These are phyloP conservation scores for Eugnorisma glareosa DNA, from an alignment of 2,888 invertebrate species.

Conservation along the genomic window DNA sequence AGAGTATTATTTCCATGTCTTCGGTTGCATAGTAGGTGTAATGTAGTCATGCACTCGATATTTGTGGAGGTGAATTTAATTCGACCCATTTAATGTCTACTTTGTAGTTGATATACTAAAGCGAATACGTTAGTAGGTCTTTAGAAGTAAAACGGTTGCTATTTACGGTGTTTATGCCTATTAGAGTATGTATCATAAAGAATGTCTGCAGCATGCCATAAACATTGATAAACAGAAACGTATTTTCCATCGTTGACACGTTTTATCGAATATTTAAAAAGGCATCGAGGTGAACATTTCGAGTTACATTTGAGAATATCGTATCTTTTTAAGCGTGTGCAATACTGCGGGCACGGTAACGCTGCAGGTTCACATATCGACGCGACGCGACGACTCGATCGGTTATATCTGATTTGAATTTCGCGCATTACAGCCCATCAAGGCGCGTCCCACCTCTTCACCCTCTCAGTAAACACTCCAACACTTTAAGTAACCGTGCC, in stretches of 20 bases:
- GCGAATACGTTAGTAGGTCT: slow-evolving; percentile 39
- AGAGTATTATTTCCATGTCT: slow-evolving; percentile 68
- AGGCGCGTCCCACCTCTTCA: slow-evolving; percentile 68
- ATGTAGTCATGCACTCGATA: slow-evolving; percentile 44
- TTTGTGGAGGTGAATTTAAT: slow-evolving; percentile 44
- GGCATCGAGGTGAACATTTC: slow-evolving; percentile 65
- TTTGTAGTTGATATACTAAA: slow-evolving; percentile 46
- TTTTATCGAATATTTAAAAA: slow-evolving; percentile 63
- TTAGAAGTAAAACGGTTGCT: slow-evolving; percentile 18
- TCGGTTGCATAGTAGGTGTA: slow-evolving; percentile 35
- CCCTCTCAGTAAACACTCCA: slow-evolving; percentile 82
- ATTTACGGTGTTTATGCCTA: slow-evolving; percentile 31
- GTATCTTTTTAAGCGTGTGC: slow-evolving; percentile 77
- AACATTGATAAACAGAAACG: slow-evolving; percentile 45
- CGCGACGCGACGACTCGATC: slow-evolving; percentile 81
- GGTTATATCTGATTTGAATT: slow-evolving; percentile 88
- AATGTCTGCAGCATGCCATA: slow-evolving; percentile 20
- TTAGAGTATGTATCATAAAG: slow-evolving; percentile 10
- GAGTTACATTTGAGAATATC: slow-evolving; percentile 74
- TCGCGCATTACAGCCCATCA: slow-evolving; percentile 84
- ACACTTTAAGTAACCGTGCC: slow-evolving; percentile 82
- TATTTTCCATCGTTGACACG: slow-evolving; percentile 36
- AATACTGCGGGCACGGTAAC: slow-evolving; percentile 72
- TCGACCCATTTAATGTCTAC: slow-evolving; percentile 20
- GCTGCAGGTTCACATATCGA: slow-evolving; percentile 77